These are phyloP conservation scores for Periphyllus acericola DNA, from an alignment of 2,888 invertebrate genomes.

Conservation along the genomic window DNA sequence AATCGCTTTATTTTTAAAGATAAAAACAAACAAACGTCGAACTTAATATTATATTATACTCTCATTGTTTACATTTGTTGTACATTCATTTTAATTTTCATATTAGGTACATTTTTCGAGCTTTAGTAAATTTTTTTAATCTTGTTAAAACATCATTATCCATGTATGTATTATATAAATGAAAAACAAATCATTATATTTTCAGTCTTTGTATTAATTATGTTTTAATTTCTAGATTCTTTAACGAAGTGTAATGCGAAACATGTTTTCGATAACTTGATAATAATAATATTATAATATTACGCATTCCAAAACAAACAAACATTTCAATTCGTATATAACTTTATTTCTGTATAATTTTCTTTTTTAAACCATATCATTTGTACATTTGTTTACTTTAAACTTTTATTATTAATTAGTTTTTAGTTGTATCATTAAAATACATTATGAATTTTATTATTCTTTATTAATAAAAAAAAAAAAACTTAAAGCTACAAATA, in stretches of 20 bases:
- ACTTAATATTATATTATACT: not conserved
- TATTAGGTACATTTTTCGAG: constrained; percentile 30
- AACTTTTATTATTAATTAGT: constrained; percentile 53
- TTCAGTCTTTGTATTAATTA: constrained; percentile 38
- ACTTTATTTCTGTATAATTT: constrained; percentile 30
- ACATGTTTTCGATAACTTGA: constrained; percentile 32
- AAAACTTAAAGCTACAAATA: constrained; percentile 29
- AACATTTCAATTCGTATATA: constrained; percentile 33
- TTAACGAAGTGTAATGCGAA: not conserved
- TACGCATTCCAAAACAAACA: constrained; percentile 25
- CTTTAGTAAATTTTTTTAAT: constrained; percentile 50
- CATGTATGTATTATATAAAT: constrained; percentile 7
- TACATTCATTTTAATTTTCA: constrained; percentile 37
- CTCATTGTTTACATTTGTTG: constrained; percentile 42
- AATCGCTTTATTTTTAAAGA: constrained; percentile 48
- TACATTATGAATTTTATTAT: constrained; percentile 45
- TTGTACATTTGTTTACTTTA: constrained; percentile 49
- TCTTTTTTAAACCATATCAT: constrained; percentile 31
- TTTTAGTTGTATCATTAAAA: constrained; percentile 50
- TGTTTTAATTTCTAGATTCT: constrained; percentile 28
- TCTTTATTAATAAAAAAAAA: constrained; percentile 47
- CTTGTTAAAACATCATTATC: constrained; percentile 41
- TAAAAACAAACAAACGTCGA: constrained; percentile 33
- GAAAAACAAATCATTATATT: constrained; percentile 43
- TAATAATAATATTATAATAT: not conserved